Conservation (phyloP, 2,797 vertebrate genomes). For the Rhincodon typus region DNA sequence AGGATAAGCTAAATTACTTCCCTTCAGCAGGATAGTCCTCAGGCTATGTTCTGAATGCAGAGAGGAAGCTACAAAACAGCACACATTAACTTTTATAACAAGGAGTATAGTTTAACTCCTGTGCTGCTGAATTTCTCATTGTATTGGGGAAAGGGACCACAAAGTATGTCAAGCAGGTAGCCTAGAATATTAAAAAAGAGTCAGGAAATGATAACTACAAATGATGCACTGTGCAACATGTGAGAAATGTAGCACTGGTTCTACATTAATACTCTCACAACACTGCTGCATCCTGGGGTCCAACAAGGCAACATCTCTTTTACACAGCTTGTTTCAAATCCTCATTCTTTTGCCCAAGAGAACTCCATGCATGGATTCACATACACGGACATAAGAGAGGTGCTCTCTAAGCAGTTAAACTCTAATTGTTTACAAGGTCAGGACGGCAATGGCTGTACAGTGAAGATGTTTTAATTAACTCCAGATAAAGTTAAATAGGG, state of each 20-base stretch:
- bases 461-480: neutral
- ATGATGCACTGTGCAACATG: neutral
- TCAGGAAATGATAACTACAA: neutral
- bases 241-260: neutral
- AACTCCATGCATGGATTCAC: neutral
- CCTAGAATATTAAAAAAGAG: neutral
- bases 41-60: constrained; percentile 58
- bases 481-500: neutral
- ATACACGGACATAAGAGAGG: neutral
- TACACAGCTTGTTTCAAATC: neutral
- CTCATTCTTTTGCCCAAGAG: neutral
- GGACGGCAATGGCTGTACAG: neutral
- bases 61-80: constrained; percentile 47
- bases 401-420: neutral
- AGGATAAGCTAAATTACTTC: constrained; percentile 73
- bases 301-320: neutral
- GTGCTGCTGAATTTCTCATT: constrained; percentile 10
- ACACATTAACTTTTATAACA: constrained; percentile 56
- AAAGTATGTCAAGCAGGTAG: neutral
- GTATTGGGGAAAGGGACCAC: neutral
- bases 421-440: neutral
- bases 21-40: constrained; percentile 62
- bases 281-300: neutral
- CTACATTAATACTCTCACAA: neutral
- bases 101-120: constrained; percentile 57